Conservation (phyloP, 2,888 invertebrate species). For the Theretra japonica region DNA sequence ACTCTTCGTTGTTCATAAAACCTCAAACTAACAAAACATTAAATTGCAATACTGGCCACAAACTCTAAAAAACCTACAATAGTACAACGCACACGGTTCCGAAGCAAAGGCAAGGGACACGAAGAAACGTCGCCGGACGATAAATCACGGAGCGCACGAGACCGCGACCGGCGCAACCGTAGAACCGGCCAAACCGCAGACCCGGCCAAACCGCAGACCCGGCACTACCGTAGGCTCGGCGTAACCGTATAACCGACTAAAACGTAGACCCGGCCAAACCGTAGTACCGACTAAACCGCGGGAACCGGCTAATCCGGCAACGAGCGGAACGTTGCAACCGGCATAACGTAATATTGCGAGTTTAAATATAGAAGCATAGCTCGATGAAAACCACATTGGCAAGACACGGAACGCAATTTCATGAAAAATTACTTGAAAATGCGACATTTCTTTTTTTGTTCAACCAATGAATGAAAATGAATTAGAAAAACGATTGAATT, state of each 20-base stretch:
- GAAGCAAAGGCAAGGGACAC: slow-evolving; percentile 8
- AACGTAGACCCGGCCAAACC: not conserved
- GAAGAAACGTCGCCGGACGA: slow-evolving; percentile 43
- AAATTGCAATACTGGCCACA: no score
- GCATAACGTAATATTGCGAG: not conserved
- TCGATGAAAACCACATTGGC: not conserved
- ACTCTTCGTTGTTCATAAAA: no score
- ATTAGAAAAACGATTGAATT: no score
- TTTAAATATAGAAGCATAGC: not conserved
- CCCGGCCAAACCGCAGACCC: slow-evolving; percentile 46
- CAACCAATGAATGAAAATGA: no score
- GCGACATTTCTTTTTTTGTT: not conserved
- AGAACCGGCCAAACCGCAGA: slow-evolving; percentile 32
- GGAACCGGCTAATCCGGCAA: not conserved
- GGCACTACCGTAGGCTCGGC: slow-evolving; percentile 40
- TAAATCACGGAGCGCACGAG: slow-evolving; percentile 54
- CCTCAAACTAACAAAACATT: no score
- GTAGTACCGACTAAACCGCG: not conserved
- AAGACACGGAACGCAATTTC: not conserved
- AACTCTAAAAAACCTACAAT: not conserved
- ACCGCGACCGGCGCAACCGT: slow-evolving; percentile 36
- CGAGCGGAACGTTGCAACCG: not conserved
- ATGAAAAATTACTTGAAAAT: not conserved
- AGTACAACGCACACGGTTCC: not conserved
- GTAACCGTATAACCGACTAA: not conserved